These are phyloP conservation scores for Apistogramma diplotaenia DNA, from an alignment of 2,113 vertebrate genomes.

Conservation along the genomic window DNA sequence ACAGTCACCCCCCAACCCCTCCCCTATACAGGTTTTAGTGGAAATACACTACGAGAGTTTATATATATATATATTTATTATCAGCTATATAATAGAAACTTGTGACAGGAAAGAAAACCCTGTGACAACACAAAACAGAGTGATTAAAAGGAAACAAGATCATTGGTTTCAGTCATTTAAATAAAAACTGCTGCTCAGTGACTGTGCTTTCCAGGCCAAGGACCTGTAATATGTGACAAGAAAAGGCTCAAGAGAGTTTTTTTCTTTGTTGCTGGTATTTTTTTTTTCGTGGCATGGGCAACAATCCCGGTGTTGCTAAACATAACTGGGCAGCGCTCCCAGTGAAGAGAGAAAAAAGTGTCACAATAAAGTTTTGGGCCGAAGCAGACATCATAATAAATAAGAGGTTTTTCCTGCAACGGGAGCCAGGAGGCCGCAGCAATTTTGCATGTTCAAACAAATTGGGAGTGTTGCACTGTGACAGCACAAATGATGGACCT, in stretches of 20 bases:
- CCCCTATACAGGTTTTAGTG: background rate
- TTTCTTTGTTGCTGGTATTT: background rate
- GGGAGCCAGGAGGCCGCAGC: background rate
- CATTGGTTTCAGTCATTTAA: background rate
- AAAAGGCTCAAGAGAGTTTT: background rate
- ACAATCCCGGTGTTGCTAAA: constrained; percentile 9
- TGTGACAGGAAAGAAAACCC: background rate
- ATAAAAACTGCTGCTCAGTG: background rate
- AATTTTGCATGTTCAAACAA: background rate
- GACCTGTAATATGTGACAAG: background rate
- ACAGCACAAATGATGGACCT: background rate
- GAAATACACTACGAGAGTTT: background rate
- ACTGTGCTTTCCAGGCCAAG: background rate
- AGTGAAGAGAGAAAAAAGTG: constrained; percentile 2
- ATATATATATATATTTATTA: background rate
- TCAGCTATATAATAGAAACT: background rate
- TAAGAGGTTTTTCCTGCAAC: constrained; percentile 1
- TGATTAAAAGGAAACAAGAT: background rate
- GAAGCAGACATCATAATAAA: constrained; percentile 25
- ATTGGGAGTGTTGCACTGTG: background rate
- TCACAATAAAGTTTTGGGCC: constrained; percentile 15
- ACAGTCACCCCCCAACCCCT: background rate
- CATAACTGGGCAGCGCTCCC: constrained; percentile 34
- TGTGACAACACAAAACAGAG: background rate
- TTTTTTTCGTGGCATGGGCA: constrained; percentile 7